Evolutionary conservation across 2,113 vertebrate genomes (phyloP), one percentile per base, ranked within the genome.

Genomic region (Furnarius figulus): DNA sequence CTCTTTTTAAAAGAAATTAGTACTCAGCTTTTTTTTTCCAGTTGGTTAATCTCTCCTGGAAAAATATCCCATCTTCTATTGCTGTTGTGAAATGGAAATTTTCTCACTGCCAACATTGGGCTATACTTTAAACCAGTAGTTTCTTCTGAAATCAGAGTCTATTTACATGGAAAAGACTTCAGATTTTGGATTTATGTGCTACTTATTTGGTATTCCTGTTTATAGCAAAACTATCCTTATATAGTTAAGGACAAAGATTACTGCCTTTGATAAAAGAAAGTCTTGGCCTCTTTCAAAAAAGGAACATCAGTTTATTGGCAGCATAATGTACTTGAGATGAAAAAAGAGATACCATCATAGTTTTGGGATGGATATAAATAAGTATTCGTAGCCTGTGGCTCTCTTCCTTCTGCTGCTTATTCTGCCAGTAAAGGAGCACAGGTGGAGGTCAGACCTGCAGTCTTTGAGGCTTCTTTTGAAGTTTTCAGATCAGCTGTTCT

Each of bases 51-150:
- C 44, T 85, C n/a, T 88, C 25, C 82, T 96, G 82, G 71, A 85
- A 94, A 95, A 94, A 85, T 50, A 76, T 76, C n/a, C 65, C 12
- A 63, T 85, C 47, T 92, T 52, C 17, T 81, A 12, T 58, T 72
- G 70, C 53, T 91, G 33, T 92, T 90, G 84, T 95, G 86, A 93
- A 95, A 86, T 85, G 73, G 80, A 93, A 75, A 52, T 90, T 88
- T 92, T 84, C 47, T 90, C 24, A 15, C 68, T 90, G 82, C 68
- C 79, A 91, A 6, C 33, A 40, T 55, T 61, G 71, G 50, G 20
- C 46, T 95, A 71, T 77, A 30, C 22, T 95, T 90, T 79, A 82
- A 87, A 96, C 3, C 67, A 83, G 50, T 63, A 90, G 86, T 90
- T 83, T 52, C 35, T 91, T 91, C 21, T 86, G 85, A 84, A 86